A percentile compares a stretch with the other conserved stretches of the same genome.
Evolutionary conservation across 2,888 invertebrate species (phyloP).

Genomic region (Alitta virens): DNA sequence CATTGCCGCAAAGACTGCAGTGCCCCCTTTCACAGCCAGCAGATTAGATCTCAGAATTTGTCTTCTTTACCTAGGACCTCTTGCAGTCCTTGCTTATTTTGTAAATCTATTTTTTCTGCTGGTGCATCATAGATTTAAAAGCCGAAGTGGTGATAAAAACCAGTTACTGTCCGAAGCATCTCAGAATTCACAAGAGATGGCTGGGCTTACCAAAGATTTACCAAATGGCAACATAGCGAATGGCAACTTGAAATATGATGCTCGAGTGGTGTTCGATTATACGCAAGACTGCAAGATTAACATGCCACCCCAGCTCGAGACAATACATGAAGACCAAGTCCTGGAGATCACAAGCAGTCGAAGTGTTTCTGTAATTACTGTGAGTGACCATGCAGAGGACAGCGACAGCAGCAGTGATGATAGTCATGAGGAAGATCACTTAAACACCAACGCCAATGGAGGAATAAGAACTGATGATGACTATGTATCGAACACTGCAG

Average conservation of each 20-base stretch:
- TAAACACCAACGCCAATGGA: background rate
- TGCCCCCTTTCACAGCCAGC: slow-evolving; percentile 14
- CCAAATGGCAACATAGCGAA: background rate
- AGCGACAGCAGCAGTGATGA: background rate
- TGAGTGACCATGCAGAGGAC: background rate
- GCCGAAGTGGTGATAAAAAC: slow-evolving; percentile 12
- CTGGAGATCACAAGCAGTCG: slow-evolving; percentile 17
- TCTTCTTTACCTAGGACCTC: slow-evolving; percentile 27
- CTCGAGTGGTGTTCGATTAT: slow-evolving; percentile 1
- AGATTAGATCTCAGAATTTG: slow-evolving; percentile 23
- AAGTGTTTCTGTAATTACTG: background rate
- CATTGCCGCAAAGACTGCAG: slow-evolving; percentile 29
- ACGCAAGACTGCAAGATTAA: slow-evolving; percentile 7
- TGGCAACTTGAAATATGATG: background rate
- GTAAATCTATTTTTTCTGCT: slow-evolving; percentile 29
- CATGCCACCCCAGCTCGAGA: slow-evolving; percentile 23
- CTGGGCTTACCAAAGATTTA: slow-evolving; percentile 15
- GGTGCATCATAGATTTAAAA: slow-evolving; percentile 20
- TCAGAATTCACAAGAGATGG: slow-evolving; percentile 22
- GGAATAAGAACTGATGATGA: too few species aligned
- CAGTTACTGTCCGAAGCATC: slow-evolving; percentile 17
- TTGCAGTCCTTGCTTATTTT: slow-evolving; percentile 24
- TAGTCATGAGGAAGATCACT: background rate
- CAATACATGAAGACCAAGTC: slow-evolving; percentile 27
- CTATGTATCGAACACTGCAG: too few species aligned